A percentile compares a stretch with the other conserved stretches of the same genome.
Evolutionary conservation across 2,888 invertebrate species (phyloP).

Genomic region (Blera fallax): DNA sequence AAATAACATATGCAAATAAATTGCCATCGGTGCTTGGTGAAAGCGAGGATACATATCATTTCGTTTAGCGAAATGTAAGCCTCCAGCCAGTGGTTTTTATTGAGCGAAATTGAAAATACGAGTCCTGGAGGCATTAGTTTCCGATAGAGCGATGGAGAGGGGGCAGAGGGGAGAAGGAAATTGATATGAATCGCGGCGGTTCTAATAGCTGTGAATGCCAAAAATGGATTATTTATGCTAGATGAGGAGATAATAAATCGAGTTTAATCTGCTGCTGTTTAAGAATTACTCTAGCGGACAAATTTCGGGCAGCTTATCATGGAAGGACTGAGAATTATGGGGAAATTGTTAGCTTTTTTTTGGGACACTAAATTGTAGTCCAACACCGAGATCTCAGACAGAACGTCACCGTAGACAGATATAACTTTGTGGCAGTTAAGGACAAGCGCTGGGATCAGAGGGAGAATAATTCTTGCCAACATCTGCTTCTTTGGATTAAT

Average conservation of each 20-base stretch:
- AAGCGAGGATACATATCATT: constrained; percentile 37
- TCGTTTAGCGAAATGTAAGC: constrained; percentile 4
- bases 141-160: too few relatives aligned
- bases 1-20: constrained; percentile 68
- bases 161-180: not conserved
- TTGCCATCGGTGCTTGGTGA: constrained; percentile 21
- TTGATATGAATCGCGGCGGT: too few relatives aligned
- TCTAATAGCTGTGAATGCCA: constrained; percentile 5
- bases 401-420: too few relatives aligned
- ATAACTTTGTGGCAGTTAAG: too few relatives aligned
- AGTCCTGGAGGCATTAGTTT: not conserved
- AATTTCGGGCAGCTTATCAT: not conserved
- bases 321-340: not conserved
- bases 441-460: too few relatives aligned
- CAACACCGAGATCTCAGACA: too few relatives aligned
- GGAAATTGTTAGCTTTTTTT: too few relatives aligned
- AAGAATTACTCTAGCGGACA: not conserved
- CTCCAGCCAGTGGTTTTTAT: not conserved
- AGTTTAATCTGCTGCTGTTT: not conserved
- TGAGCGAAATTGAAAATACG: constrained; percentile 3
- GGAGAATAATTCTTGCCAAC: too few relatives aligned
- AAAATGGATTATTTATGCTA: constrained; percentile 35
- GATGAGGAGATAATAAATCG: not conserved
- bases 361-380: too few relatives aligned
- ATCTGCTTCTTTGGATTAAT: too few relatives aligned